Base-by-base conservation (phyloP, 2,797 vertebrate genomes). In the Moxostoma hubbsi region DNA sequence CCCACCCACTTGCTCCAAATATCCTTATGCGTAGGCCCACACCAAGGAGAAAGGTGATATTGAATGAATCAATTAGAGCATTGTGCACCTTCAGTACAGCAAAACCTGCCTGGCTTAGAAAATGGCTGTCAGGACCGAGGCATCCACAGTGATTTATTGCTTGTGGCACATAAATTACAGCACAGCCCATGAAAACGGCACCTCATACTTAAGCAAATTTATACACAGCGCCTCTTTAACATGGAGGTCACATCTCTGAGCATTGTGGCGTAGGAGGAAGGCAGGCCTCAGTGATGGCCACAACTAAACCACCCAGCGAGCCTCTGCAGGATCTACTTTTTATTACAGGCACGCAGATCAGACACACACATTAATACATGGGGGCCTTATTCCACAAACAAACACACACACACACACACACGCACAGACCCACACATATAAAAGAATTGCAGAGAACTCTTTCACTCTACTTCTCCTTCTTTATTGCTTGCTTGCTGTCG, bases 181-280 rank as follows among this genome's bases (percentile, higher is more conserved):
- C 75, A 68, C 75, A 85, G 88, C 85, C 84, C 86, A 63, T 85
- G 90, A 89, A 89, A 89, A 51, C 86, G 87, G 36, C 36, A 36
- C 36, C 36, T 36, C 36, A 36, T 36, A 36, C 36, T 36, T 36
- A 36, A 36, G 36, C 36, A 36, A 36, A 36, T 36, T 36, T 90
- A 90, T 90, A 88, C 87, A 90, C 87, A 84, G 16, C 73, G 66
- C 82, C 84, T 87, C 82, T 87, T 92, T 89, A 89, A 87, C 86
- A 92, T 91, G 87, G 86, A 87, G 85, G 87, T 89, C 89, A 91
- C 88, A 89, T 88, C 85, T 64, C 63, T 62, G 63, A 62, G 64
- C 72, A 67, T 73, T 76, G 59, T 76, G 58, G 57, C 68, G 47
- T 63, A 53, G 75, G 47, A 76, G n/a, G n/a, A 47, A 80, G 54